These are phyloP conservation scores for Rhadinocentrus ornatus DNA, from an alignment of 2,797 vertebrate genomes.

Conservation along the genomic window DNA sequence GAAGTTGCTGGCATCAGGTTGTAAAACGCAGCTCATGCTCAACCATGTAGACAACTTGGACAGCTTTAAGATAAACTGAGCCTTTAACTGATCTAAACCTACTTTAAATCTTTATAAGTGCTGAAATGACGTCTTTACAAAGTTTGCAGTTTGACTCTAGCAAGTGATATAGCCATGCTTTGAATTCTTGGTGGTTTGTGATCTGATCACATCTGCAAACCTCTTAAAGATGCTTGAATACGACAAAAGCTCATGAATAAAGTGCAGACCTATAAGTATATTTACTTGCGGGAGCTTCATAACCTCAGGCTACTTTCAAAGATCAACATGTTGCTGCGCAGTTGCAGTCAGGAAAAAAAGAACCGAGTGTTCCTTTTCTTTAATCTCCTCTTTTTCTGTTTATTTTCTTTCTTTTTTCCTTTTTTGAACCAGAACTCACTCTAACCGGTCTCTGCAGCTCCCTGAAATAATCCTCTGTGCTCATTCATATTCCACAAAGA, in stretches of 20 bases:
- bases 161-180: background rate
- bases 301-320: background rate
- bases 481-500: conserved; percentile 52
- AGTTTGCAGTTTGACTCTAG: background rate
- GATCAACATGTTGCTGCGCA: rapidly evolving
- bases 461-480: conserved; percentile 9
- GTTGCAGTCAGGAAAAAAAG: background rate
- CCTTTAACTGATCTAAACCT: background rate
- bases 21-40: background rate
- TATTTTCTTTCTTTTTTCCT: background rate
- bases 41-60: no score
- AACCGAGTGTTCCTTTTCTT: background rate
- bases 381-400: background rate
- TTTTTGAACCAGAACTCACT: background rate
- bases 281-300: background rate
- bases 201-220: background rate
- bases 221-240: background rate
- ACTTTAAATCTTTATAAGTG: background rate
- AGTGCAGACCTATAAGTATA: background rate
- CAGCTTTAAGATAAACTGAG: background rate
- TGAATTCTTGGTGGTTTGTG: background rate
- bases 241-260: background rate
- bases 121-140: no score
- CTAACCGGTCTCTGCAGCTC: background rate
- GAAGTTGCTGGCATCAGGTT: background rate